These are phyloP conservation scores for Platichthys stellatus DNA, from an alignment of 2,113 vertebrate genomes.

Conservation along the genomic window DNA sequence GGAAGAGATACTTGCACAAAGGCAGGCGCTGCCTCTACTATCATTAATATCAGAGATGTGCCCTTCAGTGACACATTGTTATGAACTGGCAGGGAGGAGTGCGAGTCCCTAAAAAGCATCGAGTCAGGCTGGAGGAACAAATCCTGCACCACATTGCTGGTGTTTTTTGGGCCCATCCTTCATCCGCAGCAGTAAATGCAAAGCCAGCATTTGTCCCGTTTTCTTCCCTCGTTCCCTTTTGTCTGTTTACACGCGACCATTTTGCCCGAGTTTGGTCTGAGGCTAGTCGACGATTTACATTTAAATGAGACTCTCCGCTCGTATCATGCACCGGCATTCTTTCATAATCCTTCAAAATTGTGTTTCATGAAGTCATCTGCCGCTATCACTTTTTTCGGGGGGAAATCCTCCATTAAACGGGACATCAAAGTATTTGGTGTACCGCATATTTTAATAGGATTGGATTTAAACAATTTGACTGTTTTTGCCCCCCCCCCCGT, in stretches of 20 bases:
- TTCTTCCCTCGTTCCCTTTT: not conserved
- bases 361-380: slow-evolving; percentile 51
- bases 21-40: slow-evolving; percentile 7
- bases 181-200: not conserved
- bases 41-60: slow-evolving; percentile 33
- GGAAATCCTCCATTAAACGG: slow-evolving; percentile 39
- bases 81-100: slow-evolving; percentile 21
- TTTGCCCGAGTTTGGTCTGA: slow-evolving; percentile 12
- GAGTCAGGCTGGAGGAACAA: slow-evolving; percentile 3
- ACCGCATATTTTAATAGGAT: slow-evolving; percentile 14
- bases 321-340: slow-evolving; percentile 32
- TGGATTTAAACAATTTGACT: slow-evolving; percentile 20
- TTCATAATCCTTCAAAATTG: slow-evolving; percentile 48
- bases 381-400: slow-evolving; percentile 25
- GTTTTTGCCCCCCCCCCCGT: slow-evolving; percentile 8
- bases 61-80: slow-evolving; percentile 44
- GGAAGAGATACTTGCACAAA: slow-evolving; percentile 8
- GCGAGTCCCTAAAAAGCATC: slow-evolving; percentile 19
- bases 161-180: not conserved
- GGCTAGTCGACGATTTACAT: slow-evolving; percentile 59
- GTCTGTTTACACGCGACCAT: slow-evolving; percentile 8
- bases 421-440: slow-evolving; percentile 37
- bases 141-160: slow-evolving; percentile 5
- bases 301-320: slow-evolving; percentile 61
- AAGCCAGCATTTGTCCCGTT: not conserved